Base-by-base conservation (phyloP, 1,140 invertebrate genomes). In the Melipona quadrifasciata region DNA sequence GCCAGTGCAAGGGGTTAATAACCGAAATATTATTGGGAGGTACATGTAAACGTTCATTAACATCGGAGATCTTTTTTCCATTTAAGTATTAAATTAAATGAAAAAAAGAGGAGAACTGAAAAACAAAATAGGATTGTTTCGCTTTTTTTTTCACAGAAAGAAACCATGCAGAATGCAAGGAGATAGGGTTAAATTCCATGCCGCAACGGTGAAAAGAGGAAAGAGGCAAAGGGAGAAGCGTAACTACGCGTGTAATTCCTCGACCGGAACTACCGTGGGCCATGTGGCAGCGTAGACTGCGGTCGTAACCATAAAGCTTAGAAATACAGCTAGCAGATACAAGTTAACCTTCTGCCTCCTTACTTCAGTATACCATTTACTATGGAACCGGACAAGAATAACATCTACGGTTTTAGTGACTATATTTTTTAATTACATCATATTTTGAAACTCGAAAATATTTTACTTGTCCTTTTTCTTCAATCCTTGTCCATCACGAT, bases 271-370 rank as follows among this genome's bases (percentile, higher is more conserved):
- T 89, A 88, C 79, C 79, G n/a, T 70, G 90, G 91, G 91, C 91
- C 92, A 92, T 92, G 92, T 92, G 92, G 92, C 79, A 61, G 75
- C 88, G 74, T 91, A 86, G 83, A 89, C 82, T 79, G 34, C 24
- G 81, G 80, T 91, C 85, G 88, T 92, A 92, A 92, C 80, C 92
- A 85, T 92, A 92, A 92, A 92, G 91, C 84, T 81, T 79, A 78
- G 82, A 90, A 91, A 89, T 88, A 88, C 73, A 82, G 74, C 78
- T 77, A 83, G 64, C 87, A 88, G 70, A 89, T 86, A 89, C 85
- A 80, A 80, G 86, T 78, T 77, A 72, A 76, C 73, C 57, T 85
- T 71, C 72, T 55, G 74, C n/a, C 72, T 71, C 47, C 82, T 85
- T 64, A 34, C 72, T 76, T 57, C n/a, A 71, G 57, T 82, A 82